Evolutionary conservation across 2,888 invertebrate genomes (phyloP).

Genomic region (Drosophila niveifrons): DNA sequence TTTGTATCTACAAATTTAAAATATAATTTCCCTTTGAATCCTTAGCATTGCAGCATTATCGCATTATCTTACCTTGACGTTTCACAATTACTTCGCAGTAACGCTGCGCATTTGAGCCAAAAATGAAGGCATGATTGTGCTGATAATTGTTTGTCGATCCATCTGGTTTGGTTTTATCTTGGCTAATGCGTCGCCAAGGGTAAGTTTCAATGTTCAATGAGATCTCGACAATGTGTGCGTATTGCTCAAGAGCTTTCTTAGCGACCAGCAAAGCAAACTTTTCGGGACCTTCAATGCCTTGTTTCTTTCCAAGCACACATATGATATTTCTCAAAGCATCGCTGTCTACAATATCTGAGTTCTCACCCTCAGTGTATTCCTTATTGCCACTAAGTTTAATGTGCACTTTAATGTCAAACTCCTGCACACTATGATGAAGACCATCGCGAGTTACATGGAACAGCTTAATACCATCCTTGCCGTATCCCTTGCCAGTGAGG

Average conservation of each 20-base stretch:
- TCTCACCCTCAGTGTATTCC: conserved; percentile 2
- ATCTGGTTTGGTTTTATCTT: neutral
- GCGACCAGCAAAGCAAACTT: neutral
- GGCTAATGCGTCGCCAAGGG: conserved; percentile 9
- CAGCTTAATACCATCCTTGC: conserved; percentile 1
- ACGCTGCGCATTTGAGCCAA: neutral
- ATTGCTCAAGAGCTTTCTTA: conserved; percentile 1
- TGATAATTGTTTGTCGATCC: neutral
- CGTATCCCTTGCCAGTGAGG: conserved; percentile 8
- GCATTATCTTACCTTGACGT: conserved; percentile 2
- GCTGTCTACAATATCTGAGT: conserved; percentile 10
- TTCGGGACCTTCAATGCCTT: conserved; percentile 14
- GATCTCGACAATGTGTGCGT: neutral
- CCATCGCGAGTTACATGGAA: conserved; percentile 7
- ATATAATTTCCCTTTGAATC: neutral
- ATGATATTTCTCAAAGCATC: conserved; percentile 6
- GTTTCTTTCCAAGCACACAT: neutral
- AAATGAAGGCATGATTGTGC: conserved; percentile 13
- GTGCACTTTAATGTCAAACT: conserved; percentile 6
- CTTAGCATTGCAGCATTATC: neutral
- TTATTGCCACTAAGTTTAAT: conserved; percentile 3
- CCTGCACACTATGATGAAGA: conserved; percentile 1
- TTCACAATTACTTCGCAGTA: conserved; percentile 12
- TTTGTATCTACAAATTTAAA: neutral
- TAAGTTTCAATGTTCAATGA: conserved; percentile 4